Evolutionary conservation across 2,113 vertebrate species (phyloP).

Genomic region (Petroica traversi): DNA sequence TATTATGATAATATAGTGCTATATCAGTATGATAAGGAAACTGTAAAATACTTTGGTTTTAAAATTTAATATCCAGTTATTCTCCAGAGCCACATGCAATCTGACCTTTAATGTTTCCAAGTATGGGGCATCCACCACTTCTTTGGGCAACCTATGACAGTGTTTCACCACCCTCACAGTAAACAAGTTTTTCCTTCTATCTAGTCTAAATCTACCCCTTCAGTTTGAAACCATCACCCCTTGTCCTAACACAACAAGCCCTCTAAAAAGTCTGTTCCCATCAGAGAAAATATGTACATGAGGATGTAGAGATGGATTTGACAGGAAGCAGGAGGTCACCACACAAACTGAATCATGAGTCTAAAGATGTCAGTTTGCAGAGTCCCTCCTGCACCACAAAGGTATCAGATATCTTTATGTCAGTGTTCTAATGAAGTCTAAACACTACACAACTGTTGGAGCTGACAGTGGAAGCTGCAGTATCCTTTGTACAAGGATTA

Average conservation of each 20-base stretch:
- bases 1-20: neutral
- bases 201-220: neutral
- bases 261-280: neutral
- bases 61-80: neutral
- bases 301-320: neutral
- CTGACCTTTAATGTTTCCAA: neutral
- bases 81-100: neutral
- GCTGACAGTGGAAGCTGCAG: neutral
- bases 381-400: neutral
- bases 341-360: neutral
- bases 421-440: neutral
- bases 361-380: neutral
- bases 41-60: neutral
- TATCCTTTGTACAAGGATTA: neutral
- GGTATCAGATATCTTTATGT: neutral
- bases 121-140: neutral
- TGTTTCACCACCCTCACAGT: neutral
- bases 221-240: neutral
- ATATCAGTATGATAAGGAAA: neutral
- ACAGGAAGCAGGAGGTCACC: neutral
- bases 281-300: neutral
- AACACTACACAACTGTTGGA: neutral
- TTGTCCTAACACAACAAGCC: neutral
- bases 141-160: neutral
- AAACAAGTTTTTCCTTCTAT: neutral